Evolutionary conservation across 2,113 vertebrate species (phyloP).

Genomic region (Meriones unguiculatus): DNA sequence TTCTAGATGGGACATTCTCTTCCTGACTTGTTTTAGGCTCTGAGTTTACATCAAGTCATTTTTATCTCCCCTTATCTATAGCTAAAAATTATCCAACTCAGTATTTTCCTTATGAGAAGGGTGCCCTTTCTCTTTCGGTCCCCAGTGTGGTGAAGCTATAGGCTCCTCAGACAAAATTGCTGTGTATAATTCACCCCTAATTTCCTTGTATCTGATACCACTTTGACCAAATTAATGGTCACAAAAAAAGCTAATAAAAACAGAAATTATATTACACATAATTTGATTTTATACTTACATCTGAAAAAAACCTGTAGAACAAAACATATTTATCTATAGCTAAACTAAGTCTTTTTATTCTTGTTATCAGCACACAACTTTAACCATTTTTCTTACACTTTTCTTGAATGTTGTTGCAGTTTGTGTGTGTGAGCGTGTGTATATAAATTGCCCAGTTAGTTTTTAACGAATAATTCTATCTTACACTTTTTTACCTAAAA

Average conservation of each 20-base stretch:
- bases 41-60: constrained; percentile 13
- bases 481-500: not conserved
- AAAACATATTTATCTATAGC: not conserved
- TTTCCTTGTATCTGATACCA: not conserved
- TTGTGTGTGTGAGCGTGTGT: not conserved
- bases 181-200: not conserved
- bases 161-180: not conserved
- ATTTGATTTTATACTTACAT: constrained; percentile 31
- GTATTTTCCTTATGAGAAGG: not conserved
- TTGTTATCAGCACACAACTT: not conserved
- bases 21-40: not conserved
- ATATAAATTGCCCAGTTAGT: not conserved
- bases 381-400: constrained; percentile 1
- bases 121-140: not conserved
- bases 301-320: not conserved
- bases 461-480: not conserved
- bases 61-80: not conserved
- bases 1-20: not conserved
- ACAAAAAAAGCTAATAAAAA: not conserved
- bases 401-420: not conserved
- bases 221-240: not conserved
- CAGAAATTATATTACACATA: not conserved
- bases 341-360: not conserved
- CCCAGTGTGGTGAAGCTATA: not conserved
- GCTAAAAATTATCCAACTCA: not conserved